These are phyloP conservation scores for Vicugna pacos DNA, from an alignment of 2,113 vertebrate species.

Conservation along the genomic window DNA sequence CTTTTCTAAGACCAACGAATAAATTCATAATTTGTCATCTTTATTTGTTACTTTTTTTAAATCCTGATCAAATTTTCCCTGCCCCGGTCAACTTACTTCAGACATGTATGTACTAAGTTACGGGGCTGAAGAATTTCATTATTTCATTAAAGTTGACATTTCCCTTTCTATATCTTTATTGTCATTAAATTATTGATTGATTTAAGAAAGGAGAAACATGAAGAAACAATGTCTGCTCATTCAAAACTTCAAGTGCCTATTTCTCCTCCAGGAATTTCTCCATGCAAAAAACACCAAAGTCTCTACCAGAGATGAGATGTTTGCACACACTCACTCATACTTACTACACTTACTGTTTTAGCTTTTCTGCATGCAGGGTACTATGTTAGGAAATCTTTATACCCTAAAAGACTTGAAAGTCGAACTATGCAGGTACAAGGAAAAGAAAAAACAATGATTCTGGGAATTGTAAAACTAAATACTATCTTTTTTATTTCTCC, in stretches of 20 bases:
- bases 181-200: background rate
- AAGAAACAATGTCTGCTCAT: background rate
- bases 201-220: background rate
- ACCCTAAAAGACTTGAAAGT: background rate
- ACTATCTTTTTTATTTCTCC: background rate
- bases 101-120: background rate
- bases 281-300: background rate
- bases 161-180: background rate
- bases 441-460: background rate
- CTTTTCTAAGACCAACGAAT: background rate
- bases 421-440: background rate
- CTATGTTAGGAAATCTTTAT: background rate
- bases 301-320: background rate
- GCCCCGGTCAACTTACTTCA: background rate
- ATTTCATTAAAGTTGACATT: background rate
- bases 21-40: background rate
- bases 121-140: background rate
- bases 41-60: background rate
- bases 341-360: background rate
- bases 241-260: background rate
- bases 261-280: background rate
- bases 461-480: background rate
- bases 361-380: background rate
- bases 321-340: background rate
- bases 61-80: background rate